phyloP scores from a whole-genome alignment of 2,113 vertebrate species.

The Syngnathus typhle region DNA sequence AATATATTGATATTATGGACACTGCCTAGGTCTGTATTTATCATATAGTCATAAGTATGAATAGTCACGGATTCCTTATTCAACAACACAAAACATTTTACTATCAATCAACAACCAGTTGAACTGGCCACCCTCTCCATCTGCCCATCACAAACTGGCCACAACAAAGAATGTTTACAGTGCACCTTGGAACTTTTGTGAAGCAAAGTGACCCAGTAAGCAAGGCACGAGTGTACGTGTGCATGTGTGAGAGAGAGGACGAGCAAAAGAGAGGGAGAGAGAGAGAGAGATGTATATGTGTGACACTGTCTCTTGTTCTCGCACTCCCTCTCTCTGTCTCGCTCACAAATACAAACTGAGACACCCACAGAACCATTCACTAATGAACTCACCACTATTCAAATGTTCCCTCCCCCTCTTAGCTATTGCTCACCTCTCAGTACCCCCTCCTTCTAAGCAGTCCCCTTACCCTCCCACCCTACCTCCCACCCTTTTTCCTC shows the following conservation, averaged over 20 bases:
- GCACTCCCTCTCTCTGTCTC: not conserved
- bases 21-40: too few relatives aligned
- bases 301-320: not conserved
- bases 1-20: too few relatives aligned
- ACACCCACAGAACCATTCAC: not conserved
- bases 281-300: not conserved
- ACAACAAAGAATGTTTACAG: too few relatives aligned
- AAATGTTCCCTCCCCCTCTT: constrained; percentile 1
- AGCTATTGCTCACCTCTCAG: not conserved
- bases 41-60: too few relatives aligned
- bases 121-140: too few relatives aligned
- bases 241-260: not conserved
- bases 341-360: not conserved
- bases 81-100: too few relatives aligned
- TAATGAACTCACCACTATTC: not conserved
- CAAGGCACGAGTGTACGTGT: not conserved
- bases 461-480: not conserved
- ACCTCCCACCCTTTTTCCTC: not conserved
- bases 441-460: not conserved
- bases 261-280: not conserved
- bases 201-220: not conserved
- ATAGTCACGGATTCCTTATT: too few relatives aligned
- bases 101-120: too few relatives aligned
- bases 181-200: not conserved
- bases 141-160: too few relatives aligned